Evolutionary conservation across 2,113 vertebrate species (phyloP).

Genomic region (Pseudolaguvia tuberculata): DNA sequence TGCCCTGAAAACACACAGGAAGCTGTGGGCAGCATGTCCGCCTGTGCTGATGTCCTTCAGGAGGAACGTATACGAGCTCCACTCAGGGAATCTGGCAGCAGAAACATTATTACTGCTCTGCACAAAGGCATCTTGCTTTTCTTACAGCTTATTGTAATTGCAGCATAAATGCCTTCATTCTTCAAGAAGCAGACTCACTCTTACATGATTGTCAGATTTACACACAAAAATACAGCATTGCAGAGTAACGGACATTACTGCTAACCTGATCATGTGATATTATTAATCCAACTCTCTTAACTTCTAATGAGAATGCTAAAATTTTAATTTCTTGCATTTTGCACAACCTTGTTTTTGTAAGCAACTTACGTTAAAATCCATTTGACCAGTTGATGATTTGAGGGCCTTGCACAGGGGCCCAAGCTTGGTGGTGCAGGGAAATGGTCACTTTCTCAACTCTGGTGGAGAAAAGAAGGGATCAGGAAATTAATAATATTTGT

Average conservation of each 20-base stretch:
- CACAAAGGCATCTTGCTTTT: conserved; percentile 40
- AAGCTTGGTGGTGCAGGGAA: too few species aligned
- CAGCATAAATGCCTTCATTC: conserved; percentile 16
- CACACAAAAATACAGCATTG: not conserved
- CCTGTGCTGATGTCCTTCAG: conserved; percentile 44
- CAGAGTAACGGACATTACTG: not conserved
- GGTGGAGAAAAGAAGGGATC: too few species aligned
- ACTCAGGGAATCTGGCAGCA: conserved; percentile 44
- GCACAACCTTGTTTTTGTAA: too few species aligned
- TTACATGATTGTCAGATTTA: not conserved
- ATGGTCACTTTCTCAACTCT: too few species aligned
- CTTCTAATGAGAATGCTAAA: too few species aligned
- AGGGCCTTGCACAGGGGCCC: too few species aligned
- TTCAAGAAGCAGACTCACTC: not conserved
- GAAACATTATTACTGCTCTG: conserved; percentile 37
- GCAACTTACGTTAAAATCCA: too few species aligned
- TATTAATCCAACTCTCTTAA: too few species aligned
- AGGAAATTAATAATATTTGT: too few species aligned
- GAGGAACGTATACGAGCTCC: conserved; percentile 43
- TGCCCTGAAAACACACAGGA: conserved; percentile 49
- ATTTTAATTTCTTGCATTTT: too few species aligned
- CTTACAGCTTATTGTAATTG: conserved; percentile 12
- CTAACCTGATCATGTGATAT: not conserved
- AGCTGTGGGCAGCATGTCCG: conserved; percentile 43
- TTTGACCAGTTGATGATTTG: too few species aligned